Conservation (phyloP, 1,140 invertebrate genomes). For the Cotesia vestalis region DNA sequence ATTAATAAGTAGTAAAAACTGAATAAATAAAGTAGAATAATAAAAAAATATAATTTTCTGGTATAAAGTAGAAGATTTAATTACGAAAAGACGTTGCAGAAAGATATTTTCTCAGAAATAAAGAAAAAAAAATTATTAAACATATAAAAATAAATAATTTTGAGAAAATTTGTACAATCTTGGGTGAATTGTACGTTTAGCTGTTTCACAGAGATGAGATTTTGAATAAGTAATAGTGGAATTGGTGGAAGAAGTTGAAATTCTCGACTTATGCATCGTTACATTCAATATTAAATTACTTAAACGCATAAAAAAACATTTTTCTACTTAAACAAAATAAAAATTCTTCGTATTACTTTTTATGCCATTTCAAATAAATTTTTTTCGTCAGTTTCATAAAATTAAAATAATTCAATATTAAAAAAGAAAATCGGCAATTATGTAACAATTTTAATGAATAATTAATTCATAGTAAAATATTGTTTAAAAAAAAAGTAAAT, state of each 20-base stretch:
- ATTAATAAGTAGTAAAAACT: too few species aligned
- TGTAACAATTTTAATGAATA: too few species aligned
- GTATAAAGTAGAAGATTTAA: too few species aligned
- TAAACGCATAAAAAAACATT: slow-evolving; percentile 15
- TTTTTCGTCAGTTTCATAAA: too few species aligned
- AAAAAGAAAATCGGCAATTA: too few species aligned
- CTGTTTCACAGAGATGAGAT: slow-evolving; percentile 32
- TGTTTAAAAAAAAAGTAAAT: too few species aligned
- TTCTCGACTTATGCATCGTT: slow-evolving; percentile 34
- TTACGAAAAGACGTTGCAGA: too few species aligned
- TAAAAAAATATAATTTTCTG: too few species aligned
- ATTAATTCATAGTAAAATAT: too few species aligned
- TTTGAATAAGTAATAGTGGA: slow-evolving; percentile 37
- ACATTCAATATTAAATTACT: slow-evolving; percentile 38
- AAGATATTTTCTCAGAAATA: neutral
- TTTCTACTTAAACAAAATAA: slow-evolving; percentile 4
- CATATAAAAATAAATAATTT: slow-evolving; percentile 17
- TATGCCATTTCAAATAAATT: neutral
- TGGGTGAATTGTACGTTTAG: slow-evolving; percentile 33
- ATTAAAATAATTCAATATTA: too few species aligned
- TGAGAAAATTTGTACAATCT: slow-evolving; percentile 19
- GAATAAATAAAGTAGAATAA: too few species aligned
- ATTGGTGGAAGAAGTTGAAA: slow-evolving; percentile 37
- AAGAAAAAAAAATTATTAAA: neutral
- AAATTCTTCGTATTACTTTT: neutral